These are phyloP conservation scores for Philotrypesis tridentata DNA, from an alignment of 1,140 invertebrate genomes.

Conservation along the genomic window DNA sequence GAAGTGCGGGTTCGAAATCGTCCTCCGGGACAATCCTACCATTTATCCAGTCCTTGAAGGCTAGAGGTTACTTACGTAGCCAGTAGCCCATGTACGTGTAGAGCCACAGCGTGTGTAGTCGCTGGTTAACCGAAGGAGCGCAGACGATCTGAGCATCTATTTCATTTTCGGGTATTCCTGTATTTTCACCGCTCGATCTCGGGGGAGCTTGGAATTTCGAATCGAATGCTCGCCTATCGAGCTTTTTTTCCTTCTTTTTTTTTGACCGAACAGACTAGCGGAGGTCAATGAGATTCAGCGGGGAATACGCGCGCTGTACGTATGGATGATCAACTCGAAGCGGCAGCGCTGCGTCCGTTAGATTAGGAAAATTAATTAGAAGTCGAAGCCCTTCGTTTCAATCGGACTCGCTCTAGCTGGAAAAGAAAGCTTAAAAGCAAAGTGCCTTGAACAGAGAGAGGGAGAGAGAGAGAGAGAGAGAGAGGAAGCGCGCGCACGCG, in stretches of 20 bases:
- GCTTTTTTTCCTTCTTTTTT: background rate
- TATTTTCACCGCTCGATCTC: constrained; percentile 9
- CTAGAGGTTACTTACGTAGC: background rate
- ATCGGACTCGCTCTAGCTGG: background rate
- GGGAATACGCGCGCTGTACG: background rate
- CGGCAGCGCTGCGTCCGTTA: background rate
- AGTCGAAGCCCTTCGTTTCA: background rate
- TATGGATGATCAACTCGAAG: background rate
- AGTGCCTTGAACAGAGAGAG: too few species aligned
- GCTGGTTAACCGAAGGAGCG: constrained; percentile 14
- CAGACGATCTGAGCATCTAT: background rate
- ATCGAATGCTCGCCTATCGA: background rate
- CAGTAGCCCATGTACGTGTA: too few species aligned
- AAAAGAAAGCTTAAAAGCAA: background rate
- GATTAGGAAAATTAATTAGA: background rate
- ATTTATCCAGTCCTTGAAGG: background rate
- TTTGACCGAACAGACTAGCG: background rate
- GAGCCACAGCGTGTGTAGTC: background rate
- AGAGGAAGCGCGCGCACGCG: too few species aligned
- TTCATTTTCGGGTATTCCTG: constrained; percentile 29
- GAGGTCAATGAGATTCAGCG: background rate
- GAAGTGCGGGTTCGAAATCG: background rate
- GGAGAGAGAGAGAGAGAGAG: too few species aligned
- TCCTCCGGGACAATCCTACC: background rate
- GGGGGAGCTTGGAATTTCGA: constrained; percentile 18